Evolutionary conservation across 2,888 invertebrate genomes (phyloP).

Genomic region (Tipula confusa): DNA sequence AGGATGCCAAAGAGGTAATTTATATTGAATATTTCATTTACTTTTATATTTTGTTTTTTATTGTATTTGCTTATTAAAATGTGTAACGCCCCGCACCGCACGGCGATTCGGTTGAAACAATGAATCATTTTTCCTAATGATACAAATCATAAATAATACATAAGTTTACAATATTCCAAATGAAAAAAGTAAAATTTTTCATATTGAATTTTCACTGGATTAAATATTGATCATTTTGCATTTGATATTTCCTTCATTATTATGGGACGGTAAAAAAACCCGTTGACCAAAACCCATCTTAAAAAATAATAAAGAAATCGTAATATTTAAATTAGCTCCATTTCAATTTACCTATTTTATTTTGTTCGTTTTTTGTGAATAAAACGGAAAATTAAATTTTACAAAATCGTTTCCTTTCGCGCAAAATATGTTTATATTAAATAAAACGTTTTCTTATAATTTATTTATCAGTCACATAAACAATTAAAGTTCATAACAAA

Average conservation of each 20-base stretch:
- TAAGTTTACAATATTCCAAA: background rate
- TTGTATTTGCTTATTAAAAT: background rate
- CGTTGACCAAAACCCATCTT: background rate
- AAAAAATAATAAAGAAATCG: background rate
- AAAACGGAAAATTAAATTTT: background rate
- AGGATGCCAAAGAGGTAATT: conserved; percentile 56
- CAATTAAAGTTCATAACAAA: too few relatives aligned
- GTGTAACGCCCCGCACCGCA: background rate
- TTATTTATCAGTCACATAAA: background rate
- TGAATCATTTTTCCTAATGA: background rate
- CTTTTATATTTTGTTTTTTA: background rate
- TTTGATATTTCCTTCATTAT: background rate
- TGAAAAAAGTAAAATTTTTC: background rate
- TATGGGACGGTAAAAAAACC: background rate
- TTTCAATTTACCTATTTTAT: background rate
- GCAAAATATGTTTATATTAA: background rate
- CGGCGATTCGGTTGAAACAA: background rate
- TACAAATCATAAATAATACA: background rate
- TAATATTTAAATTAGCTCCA: background rate
- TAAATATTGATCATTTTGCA: background rate
- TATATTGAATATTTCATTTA: conserved; percentile 28
- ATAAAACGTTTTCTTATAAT: background rate
- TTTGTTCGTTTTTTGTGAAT: background rate
- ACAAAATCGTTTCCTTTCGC: background rate
- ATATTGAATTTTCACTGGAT: background rate